phyloP scores from a whole-genome alignment of 2,888 invertebrate genomes.

The Erannis defoliaria region DNA sequence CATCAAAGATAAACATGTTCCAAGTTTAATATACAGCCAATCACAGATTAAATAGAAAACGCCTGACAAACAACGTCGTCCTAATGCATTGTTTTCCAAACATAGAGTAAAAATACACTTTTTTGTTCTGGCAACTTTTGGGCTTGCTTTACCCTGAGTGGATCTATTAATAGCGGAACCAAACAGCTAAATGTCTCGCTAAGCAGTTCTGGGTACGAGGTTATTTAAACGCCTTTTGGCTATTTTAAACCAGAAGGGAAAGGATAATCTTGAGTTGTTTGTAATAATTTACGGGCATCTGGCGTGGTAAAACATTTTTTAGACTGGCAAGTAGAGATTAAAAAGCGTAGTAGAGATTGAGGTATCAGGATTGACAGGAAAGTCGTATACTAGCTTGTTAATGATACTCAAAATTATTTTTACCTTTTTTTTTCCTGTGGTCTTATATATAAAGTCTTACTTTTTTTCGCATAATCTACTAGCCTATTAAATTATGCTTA shows the following conservation, averaged over 20 bases:
- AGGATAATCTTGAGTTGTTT: conserved; percentile 52
- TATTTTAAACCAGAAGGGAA: conserved; percentile 71
- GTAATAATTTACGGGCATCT: conserved; percentile 44
- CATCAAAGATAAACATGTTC: conserved; percentile 44
- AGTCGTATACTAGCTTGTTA: too few relatives aligned
- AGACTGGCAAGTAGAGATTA: conserved; percentile 13
- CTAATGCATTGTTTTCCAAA: conserved; percentile 81
- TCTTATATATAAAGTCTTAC: too few relatives aligned
- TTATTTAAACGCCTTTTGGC: conserved; percentile 59
- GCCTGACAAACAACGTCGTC: conserved; percentile 60
- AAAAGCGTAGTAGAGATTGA: conserved; percentile 1
- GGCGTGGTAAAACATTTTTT: conserved; percentile 26
- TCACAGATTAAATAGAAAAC: conserved; percentile 49
- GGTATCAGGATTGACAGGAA: background rate
- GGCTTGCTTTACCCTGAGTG: conserved; percentile 57
- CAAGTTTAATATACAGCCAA: conserved; percentile 48
- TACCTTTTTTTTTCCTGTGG: too few relatives aligned
- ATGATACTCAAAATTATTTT: too few relatives aligned
- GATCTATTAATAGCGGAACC: conserved; percentile 74
- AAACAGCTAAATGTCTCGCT: conserved; percentile 56
- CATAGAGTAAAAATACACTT: conserved; percentile 60
- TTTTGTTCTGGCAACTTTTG: conserved; percentile 48
- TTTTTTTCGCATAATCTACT: too few relatives aligned
- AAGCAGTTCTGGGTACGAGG: conserved; percentile 70
- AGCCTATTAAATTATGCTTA: too few relatives aligned